A percentile compares a stretch with the other conserved stretches of the same genome.
Conservation (phyloP, 2,888 invertebrate genomes). For the Cerastis leucographa region DNA sequence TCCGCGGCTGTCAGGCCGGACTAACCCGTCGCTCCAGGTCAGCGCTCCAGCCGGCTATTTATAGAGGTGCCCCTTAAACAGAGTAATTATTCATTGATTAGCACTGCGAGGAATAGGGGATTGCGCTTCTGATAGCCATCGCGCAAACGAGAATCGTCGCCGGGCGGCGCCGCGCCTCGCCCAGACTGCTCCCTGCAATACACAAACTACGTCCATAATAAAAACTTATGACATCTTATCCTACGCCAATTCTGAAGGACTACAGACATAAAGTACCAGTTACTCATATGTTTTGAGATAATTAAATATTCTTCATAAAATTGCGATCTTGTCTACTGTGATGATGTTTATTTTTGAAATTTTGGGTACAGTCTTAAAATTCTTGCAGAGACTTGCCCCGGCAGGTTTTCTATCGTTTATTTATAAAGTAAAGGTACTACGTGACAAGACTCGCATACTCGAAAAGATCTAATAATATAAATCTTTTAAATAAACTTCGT, state of each 20-base stretch:
- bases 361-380: conserved; percentile 37
- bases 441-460: conserved; percentile 69
- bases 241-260: conserved; percentile 45
- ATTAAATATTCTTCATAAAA: conserved; percentile 36
- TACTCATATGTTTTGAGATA: conserved; percentile 41
- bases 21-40: conserved; percentile 91
- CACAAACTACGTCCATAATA: conserved; percentile 58
- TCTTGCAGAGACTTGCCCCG: conserved; percentile 16
- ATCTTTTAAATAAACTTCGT: conserved; percentile 34
- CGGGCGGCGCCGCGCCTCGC: conserved; percentile 85
- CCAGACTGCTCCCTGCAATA: conserved; percentile 70
- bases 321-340: conserved; percentile 2
- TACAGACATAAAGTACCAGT: conserved; percentile 39
- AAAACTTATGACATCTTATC: conserved; percentile 63
- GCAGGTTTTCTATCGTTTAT: conserved; percentile 56
- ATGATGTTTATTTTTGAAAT: conserved; percentile 23
- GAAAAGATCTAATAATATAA: conserved; percentile 49
- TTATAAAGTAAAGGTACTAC: conserved; percentile 63
- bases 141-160: conserved; percentile 88
- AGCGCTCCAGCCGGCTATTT: conserved; percentile 91
- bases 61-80: conserved; percentile 91
- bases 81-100: conserved; percentile 91
- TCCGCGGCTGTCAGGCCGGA: conserved; percentile 89
- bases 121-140: conserved; percentile 90
- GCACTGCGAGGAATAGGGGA: conserved; percentile 90